Evolutionary conservation across 2,113 vertebrate genomes (phyloP).

Genomic region (Dryoscopus gambensis): DNA sequence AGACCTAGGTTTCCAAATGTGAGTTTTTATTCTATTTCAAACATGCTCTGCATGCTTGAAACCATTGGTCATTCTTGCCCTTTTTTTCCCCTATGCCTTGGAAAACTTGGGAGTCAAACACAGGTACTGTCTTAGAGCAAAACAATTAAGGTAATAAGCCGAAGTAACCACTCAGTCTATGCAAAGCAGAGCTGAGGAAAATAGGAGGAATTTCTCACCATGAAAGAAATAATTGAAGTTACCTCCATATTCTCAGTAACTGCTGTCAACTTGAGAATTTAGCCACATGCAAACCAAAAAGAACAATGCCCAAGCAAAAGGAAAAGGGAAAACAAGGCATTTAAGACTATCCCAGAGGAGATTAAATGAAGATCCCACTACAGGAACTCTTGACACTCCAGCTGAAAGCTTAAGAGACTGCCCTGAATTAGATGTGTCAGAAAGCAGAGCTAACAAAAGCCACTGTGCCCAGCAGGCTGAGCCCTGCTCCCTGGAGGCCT

Average conservation of each 20-base stretch:
- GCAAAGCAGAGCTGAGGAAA: neutral
- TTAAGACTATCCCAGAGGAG: neutral
- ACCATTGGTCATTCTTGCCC: neutral
- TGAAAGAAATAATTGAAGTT: conserved; percentile 1
- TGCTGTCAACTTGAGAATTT: neutral
- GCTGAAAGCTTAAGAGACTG: neutral
- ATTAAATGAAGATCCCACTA: conserved; percentile 20
- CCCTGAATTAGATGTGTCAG: neutral
- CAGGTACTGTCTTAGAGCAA: neutral
- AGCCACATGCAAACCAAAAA: neutral
- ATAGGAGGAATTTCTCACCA: neutral
- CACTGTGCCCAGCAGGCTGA: neutral
- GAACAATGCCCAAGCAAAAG: neutral
- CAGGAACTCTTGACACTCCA: conserved; percentile 2
- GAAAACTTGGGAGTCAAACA: neutral
- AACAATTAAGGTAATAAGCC: neutral
- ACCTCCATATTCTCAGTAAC: neutral
- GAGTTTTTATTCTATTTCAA: neutral
- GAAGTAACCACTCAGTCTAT: neutral
- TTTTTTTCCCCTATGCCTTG: neutral
- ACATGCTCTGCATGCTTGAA: neutral
- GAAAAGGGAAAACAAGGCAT: conserved; percentile 12
- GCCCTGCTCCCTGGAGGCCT: accelerated
- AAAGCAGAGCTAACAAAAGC: neutral
- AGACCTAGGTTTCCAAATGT: neutral